These are phyloP conservation scores for Cheilosia grossa DNA, from an alignment of 2,888 invertebrate species.

Conservation along the genomic window DNA sequence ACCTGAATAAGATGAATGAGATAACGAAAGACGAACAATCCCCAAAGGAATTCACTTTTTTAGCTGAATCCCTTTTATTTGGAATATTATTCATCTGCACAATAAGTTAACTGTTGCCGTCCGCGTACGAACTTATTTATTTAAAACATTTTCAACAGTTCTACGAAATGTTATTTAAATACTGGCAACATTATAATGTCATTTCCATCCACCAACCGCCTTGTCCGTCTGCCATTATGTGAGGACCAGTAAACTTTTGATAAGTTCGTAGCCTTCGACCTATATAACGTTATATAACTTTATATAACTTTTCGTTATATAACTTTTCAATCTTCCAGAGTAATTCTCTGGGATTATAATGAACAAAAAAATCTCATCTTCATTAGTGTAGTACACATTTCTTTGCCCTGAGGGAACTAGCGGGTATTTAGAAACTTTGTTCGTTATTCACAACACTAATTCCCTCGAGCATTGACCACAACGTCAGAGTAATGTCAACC, in stretches of 20 bases:
- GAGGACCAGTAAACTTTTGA: conserved; percentile 22
- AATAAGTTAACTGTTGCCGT: too few species aligned
- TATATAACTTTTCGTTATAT: conserved; percentile 22
- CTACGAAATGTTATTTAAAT: too few species aligned
- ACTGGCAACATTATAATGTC: too few species aligned
- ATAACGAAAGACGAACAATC: too few species aligned
- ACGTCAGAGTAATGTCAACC: conserved; percentile 24
- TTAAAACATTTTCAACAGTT: too few species aligned
- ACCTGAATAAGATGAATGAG: too few species aligned
- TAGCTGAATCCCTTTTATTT: too few species aligned
- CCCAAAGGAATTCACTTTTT: too few species aligned
- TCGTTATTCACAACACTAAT: conserved; percentile 34
- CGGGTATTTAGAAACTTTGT: conserved; percentile 43
- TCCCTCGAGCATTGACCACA: conserved; percentile 16
- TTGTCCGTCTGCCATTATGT: conserved; percentile 18
- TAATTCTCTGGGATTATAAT: conserved; percentile 26
- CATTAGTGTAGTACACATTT: conserved; percentile 46
- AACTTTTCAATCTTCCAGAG: conserved; percentile 45
- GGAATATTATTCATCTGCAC: too few species aligned
- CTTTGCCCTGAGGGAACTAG: conserved; percentile 17
- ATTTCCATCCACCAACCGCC: too few species aligned
- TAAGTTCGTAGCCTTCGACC: conserved; percentile 29
- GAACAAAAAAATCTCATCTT: conserved; percentile 30
- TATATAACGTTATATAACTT: background rate
- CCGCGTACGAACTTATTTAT: too few species aligned